A percentile compares a stretch with the other conserved stretches of the same genome.
These are phyloP conservation scores for Abscondita cerata DNA, from an alignment of 2,888 invertebrate species.

Conservation along the genomic window DNA sequence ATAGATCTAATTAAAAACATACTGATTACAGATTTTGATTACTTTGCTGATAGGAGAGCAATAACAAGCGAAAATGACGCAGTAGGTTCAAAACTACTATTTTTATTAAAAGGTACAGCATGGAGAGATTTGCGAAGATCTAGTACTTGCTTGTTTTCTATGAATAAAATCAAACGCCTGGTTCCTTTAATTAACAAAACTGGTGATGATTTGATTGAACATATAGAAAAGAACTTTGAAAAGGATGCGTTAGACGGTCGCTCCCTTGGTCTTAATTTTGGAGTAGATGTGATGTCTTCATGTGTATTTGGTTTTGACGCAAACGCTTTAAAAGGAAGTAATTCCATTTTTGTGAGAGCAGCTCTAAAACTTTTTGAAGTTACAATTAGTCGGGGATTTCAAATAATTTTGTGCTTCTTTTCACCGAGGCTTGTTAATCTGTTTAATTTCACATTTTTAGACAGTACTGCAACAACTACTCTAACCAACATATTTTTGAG, in stretches of 20 bases:
- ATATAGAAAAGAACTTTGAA: neutral
- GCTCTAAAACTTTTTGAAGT: constrained; percentile 50
- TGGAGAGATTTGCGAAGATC: constrained; percentile 62
- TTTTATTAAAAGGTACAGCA: constrained; percentile 57
- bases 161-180: constrained; percentile 62
- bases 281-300: constrained; percentile 56
- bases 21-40: constrained; percentile 57
- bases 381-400: constrained; percentile 41
- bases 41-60: constrained; percentile 57
- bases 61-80: constrained; percentile 56
- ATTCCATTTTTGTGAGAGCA: constrained; percentile 52
- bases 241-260: constrained; percentile 30
- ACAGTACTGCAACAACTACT: no score
- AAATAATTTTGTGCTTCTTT: constrained; percentile 35
- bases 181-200: constrained; percentile 10
- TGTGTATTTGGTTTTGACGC: constrained; percentile 64
- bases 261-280: constrained; percentile 45
- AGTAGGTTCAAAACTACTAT: constrained; percentile 54
- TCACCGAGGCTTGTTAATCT: no score
- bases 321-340: constrained; percentile 54
- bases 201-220: constrained; percentile 6
- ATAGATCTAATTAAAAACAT: constrained; percentile 57
- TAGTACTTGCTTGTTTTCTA: constrained; percentile 61
- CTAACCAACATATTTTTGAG: no score
- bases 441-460: no score